These are phyloP conservation scores for Ciconia stormi DNA, from an alignment of 2,113 vertebrate species.

Conservation along the genomic window DNA sequence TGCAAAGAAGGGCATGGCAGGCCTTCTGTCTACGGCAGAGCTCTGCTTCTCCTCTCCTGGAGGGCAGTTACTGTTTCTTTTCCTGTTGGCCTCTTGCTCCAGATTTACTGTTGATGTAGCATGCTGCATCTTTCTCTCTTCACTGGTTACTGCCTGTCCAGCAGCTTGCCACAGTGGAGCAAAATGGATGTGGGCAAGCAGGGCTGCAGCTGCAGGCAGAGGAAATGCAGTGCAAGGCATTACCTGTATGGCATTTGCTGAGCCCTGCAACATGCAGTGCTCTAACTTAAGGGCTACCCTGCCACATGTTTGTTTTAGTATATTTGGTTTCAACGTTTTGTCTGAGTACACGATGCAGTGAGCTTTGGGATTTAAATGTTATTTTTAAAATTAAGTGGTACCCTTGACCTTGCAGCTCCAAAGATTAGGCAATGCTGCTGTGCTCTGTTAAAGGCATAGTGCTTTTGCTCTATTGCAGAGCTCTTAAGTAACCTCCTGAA, in stretches of 20 bases:
- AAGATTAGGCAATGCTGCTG: background rate
- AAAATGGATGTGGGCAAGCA: background rate
- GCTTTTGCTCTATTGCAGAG: background rate
- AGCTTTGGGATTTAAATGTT: background rate
- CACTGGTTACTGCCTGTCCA: background rate
- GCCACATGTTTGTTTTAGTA: background rate
- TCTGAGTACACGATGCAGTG: background rate
- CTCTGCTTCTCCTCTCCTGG: background rate
- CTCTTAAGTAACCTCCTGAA: background rate
- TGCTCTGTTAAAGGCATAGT: background rate
- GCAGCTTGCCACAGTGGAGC: background rate
- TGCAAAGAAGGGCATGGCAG: background rate
- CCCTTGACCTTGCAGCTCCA: background rate
- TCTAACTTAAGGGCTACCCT: background rate
- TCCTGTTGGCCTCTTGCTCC: background rate
- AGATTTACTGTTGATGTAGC: background rate
- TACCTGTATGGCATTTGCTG: background rate
- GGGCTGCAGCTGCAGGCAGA: background rate
- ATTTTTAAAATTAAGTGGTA: background rate
- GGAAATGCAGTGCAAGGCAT: background rate
- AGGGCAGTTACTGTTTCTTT: background rate
- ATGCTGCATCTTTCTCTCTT: background rate
- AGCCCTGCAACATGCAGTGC: background rate
- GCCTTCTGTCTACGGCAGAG: rapidly evolving
- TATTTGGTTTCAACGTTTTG: background rate